Base-by-base conservation (phyloP, 2,797 vertebrate genomes). In the Helostoma temminkii region DNA sequence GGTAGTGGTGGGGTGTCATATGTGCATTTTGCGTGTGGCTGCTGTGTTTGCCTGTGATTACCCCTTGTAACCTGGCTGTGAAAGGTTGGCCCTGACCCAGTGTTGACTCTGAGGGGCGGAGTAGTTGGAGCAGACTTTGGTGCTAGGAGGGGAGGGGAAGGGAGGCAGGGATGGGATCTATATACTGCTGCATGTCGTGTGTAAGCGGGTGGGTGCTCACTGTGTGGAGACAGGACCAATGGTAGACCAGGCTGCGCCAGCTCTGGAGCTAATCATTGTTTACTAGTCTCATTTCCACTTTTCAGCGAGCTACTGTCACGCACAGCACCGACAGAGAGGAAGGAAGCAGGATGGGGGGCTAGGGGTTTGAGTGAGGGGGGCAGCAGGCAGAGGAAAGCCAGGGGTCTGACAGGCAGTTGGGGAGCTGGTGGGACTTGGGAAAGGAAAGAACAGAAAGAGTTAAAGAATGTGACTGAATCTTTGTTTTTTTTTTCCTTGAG, bases 261-360 rank as follows among this genome's bases (percentile, higher is more conserved):
- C 90, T 94, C 93, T 95, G 94, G 94, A 95, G 93, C 91, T 94
- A 94, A 95, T 95, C 94, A 93, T 90, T 94, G 90, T 94, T 95
- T 95, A 95, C 94, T 94, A 93, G 90, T 92, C 91, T 94, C 92
- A 93, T 94, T 95, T 95, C 94, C 94, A 94, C 93, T 94, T 94
- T 88, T 93, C 93, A 93, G 93, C 85, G 91, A 94, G 95, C 93
- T 95, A 93, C 93, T 94, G 94, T 95, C 94, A 95, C 93, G 93
- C 94, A 95, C 90, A 87, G 90, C 90, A 83, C 85, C 69, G 71
- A 86, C 83, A 85, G 80, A 80, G 86, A 89, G 88, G 86, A 87
- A 89, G 81, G 77, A 82, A 84, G 84, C 62, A 63, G 78, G 71
- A 7, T 41, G 25, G 24, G 60, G 71, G 66, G 58, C 55, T 5